These are phyloP conservation scores for Drosophila cardini DNA, from an alignment of 1,140 invertebrate genomes.

Conservation along the genomic window DNA sequence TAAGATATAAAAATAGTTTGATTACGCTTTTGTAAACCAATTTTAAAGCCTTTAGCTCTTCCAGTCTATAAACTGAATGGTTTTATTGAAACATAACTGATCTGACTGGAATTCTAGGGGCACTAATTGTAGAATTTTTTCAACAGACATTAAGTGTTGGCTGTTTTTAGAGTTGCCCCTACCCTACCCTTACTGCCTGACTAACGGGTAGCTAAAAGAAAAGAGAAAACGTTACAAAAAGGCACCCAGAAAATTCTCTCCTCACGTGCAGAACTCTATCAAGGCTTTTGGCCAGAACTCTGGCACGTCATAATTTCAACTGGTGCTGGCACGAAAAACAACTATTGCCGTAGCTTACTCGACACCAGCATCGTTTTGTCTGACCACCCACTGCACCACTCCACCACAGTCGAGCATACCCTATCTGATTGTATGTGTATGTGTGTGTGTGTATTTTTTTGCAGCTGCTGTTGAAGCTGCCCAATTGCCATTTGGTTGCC, in stretches of 20 bases:
- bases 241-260: neutral
- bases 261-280: conserved; percentile 17
- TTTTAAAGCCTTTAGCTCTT: no score
- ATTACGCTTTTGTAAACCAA: no score
- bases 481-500: conserved; percentile 81
- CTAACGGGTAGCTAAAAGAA: neutral
- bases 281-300: conserved; percentile 48
- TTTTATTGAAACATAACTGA: no score
- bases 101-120: no score
- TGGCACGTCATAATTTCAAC: conserved; percentile 79
- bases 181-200: neutral
- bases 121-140: no score
- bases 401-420: neutral
- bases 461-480: conserved; percentile 56
- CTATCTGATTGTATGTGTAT: neutral
- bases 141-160: no score
- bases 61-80: no score
- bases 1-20: no score
- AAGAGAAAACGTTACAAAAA: neutral
- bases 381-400: neutral
- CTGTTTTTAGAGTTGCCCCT: neutral
- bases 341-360: conserved; percentile 68
- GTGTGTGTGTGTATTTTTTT: conserved; percentile 2
- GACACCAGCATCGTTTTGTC: conserved; percentile 72
- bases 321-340: conserved; percentile 58